phyloP scores from a whole-genome alignment of 1,140 invertebrate species.

The Teleogryllus occipitalis region DNA sequence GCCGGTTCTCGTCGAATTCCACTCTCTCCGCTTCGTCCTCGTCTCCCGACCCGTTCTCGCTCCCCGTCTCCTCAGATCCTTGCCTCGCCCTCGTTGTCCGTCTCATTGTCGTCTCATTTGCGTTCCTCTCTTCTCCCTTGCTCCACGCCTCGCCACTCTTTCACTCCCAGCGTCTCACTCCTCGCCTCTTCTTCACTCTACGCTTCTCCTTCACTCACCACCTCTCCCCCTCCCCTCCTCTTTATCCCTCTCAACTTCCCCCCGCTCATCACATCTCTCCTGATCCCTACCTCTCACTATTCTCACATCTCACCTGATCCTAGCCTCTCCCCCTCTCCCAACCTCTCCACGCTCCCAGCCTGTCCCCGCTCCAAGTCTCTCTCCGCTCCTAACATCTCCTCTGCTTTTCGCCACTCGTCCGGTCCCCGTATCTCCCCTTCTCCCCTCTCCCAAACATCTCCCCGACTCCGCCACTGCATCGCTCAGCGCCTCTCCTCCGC shows the following conservation, averaged over 20 bases:
- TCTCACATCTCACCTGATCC: neutral
- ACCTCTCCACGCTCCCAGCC: neutral
- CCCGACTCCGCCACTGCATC: neutral
- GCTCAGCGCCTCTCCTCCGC: neutral
- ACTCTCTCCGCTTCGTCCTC: too few relatives aligned
- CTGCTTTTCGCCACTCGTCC: neutral
- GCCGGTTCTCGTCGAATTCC: too few relatives aligned
- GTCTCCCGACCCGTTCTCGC: too few relatives aligned
- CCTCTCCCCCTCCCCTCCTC: too few relatives aligned
- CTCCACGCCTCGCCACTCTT: neutral
- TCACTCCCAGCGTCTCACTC: neutral
- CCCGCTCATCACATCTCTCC: neutral
- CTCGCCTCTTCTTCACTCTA: neutral
- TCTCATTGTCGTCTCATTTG: constrained; percentile 9
- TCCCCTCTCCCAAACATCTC: neutral
- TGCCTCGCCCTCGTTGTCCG: too few relatives aligned
- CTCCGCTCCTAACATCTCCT: neutral
- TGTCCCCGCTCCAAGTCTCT: neutral
- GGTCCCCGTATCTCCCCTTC: constrained; percentile 5
- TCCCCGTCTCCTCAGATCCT: too few relatives aligned
- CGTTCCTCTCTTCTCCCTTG: neutral
- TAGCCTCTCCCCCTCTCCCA: constrained; percentile 3
- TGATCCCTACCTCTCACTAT: constrained; percentile 6
- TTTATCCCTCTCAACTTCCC: too few relatives aligned
- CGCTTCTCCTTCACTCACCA: too few relatives aligned